Evolutionary conservation across 37 sponge, comb jelly and placozoan species (phyloP).

Genomic region (Theonella swinhoei): DNA sequence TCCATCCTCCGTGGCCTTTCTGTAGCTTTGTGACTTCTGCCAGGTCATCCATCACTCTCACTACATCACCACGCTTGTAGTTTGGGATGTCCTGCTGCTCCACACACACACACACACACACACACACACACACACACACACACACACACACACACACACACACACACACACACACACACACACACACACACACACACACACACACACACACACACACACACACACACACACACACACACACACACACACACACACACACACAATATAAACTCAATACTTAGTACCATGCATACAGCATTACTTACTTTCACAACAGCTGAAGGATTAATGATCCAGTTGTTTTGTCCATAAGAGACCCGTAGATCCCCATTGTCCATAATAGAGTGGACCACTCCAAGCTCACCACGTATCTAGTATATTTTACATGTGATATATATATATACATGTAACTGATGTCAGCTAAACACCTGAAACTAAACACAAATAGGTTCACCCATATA

Average conservation of each 20-base stretch:
- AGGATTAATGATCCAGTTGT: conserved; percentile 53
- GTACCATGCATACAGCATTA: conserved; percentile 4
- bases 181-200: conserved; percentile 22
- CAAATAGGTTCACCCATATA: too few species aligned
- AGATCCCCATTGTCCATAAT: conserved; percentile 64
- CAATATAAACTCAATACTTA: too few species aligned
- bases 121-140: conserved; percentile 47
- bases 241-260: conserved; percentile 46
- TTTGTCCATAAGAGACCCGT: conserved; percentile 31
- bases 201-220: not conserved
- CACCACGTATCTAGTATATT: not conserved
- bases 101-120: conserved; percentile 23
- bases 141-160: conserved; percentile 20
- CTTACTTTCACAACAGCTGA: conserved; percentile 43
- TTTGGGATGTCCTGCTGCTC: not conserved
- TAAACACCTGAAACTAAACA: too few species aligned
- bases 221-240: conserved; percentile 15
- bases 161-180: conserved; percentile 46
- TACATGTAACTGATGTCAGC: too few species aligned
- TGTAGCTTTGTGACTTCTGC: not conserved
- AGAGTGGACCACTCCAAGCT: conserved; percentile 41
- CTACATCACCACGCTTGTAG: not conserved
- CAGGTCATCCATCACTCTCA: not conserved
- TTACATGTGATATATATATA: too few species aligned
- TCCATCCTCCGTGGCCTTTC: not conserved